Evolutionary conservation across 2,113 vertebrate genomes (phyloP).

Genomic region (Vanacampus margaritifer): DNA sequence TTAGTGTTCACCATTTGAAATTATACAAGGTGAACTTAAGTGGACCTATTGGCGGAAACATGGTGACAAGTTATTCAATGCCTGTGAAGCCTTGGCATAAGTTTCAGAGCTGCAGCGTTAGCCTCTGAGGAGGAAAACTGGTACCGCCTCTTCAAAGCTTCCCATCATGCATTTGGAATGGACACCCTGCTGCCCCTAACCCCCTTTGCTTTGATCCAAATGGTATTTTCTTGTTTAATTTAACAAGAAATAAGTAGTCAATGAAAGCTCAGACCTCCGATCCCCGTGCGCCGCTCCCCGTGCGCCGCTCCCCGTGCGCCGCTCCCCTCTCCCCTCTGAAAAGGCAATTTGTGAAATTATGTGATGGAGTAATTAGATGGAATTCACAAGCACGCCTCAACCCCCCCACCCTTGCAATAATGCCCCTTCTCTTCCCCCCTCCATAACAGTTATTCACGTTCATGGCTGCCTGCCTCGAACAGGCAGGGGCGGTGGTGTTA

Average conservation of each 20-base stretch:
- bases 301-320: slow-evolving; percentile 83
- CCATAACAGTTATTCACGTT: slow-evolving; percentile 71
- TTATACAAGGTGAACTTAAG: background rate
- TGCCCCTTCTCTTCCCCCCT: slow-evolving; percentile 62
- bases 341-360: slow-evolving; percentile 99
- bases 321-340: slow-evolving; percentile 93
- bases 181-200: slow-evolving; percentile 9
- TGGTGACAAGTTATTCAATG: background rate
- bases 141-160: slow-evolving; percentile 27
- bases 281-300: slow-evolving; percentile 82
- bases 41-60: background rate
- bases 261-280: slow-evolving; percentile 90
- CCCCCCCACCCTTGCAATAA: slow-evolving; percentile 45
- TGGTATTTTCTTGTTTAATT: slow-evolving; percentile 96
- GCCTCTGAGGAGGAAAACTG: slow-evolving; percentile 23
- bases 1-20: too few relatives aligned
- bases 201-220: slow-evolving; percentile 78
- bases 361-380: slow-evolving; percentile 99
- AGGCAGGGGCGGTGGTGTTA: slow-evolving; percentile 64
- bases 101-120: background rate
- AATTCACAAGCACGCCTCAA: slow-evolving; percentile 77
- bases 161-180: slow-evolving; percentile 45
- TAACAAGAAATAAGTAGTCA: slow-evolving; percentile 97
- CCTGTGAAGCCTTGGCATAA: background rate
- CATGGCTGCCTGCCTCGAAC: slow-evolving; percentile 46